Percentiles rank a stretch among this genome's conserved stretches.
Conservation (phyloP, 1,140 invertebrate species). For the Hylyphantes graminicola region DNA sequence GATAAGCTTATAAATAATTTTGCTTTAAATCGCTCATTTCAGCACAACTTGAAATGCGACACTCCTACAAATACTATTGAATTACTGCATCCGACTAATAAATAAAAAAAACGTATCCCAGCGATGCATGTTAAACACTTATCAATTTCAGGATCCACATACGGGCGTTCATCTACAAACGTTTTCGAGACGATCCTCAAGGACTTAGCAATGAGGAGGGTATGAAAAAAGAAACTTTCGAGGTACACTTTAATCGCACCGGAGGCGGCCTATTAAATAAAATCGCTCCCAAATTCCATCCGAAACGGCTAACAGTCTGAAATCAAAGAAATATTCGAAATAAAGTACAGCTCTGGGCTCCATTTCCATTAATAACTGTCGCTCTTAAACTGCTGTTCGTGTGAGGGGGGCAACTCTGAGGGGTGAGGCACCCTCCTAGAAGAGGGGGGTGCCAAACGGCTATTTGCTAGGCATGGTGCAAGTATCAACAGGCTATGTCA, state of each 20-base stretch:
- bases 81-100: too few relatives aligned
- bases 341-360: slow-evolving; percentile 53
- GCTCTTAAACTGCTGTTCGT: slow-evolving; percentile 55
- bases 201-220: slow-evolving; percentile 22
- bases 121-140: too few relatives aligned
- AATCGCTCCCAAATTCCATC: slow-evolving; percentile 48
- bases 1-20: background rate
- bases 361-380: slow-evolving; percentile 57
- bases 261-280: slow-evolving; percentile 43
- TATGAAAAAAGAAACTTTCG: slow-evolving; percentile 20
- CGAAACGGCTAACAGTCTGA: slow-evolving; percentile 38
- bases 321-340: slow-evolving; percentile 41
- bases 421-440: slow-evolving; percentile 22
- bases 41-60: too few relatives aligned
- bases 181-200: background rate
- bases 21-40: background rate
- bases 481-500: slow-evolving; percentile 46
- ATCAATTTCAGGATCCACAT: too few relatives aligned
- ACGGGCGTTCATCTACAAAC: background rate
- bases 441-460: slow-evolving; percentile 20
- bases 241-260: slow-evolving; percentile 39
- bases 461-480: slow-evolving; percentile 52
- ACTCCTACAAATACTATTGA: too few relatives aligned
- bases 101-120: too few relatives aligned
- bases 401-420: slow-evolving; percentile 28